Conservation (phyloP, 2,888 invertebrate genomes). For the Phyto melanocephala region DNA sequence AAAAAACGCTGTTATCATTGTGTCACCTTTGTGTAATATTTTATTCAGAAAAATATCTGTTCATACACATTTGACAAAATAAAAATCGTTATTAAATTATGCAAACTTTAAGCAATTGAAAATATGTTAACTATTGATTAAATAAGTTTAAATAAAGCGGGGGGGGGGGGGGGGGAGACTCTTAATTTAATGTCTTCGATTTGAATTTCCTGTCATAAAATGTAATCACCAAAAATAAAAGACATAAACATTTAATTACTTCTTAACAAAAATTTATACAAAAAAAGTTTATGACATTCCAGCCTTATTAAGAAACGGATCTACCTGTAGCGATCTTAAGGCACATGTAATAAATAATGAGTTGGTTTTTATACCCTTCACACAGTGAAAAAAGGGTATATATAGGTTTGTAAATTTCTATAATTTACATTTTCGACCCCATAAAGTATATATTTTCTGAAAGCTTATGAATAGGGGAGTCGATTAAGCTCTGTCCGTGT, state of each 20-base stretch:
- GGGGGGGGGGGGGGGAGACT: too few relatives aligned
- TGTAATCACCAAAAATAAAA: background rate
- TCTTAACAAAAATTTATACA: background rate
- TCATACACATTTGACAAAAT: background rate
- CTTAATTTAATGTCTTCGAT: background rate
- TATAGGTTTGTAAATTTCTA: too few relatives aligned
- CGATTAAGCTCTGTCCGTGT: too few relatives aligned
- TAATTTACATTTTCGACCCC: too few relatives aligned
- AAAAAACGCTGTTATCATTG: background rate
- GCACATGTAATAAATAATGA: background rate
- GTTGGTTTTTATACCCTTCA: too few relatives aligned
- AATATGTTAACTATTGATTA: background rate
- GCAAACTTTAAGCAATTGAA: background rate
- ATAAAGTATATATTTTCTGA: too few relatives aligned
- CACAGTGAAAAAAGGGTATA: too few relatives aligned
- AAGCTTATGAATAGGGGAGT: too few relatives aligned
- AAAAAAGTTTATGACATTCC: background rate
- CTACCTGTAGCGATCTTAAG: background rate
- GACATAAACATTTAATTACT: background rate
- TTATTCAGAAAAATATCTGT: background rate
- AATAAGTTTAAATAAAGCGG: background rate
- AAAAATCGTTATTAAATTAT: background rate
- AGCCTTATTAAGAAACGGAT: background rate
- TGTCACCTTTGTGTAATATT: background rate
- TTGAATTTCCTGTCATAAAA: background rate